Evolutionary conservation across 2,113 vertebrate species (phyloP).

Genomic region (Platysteira castanea): DNA sequence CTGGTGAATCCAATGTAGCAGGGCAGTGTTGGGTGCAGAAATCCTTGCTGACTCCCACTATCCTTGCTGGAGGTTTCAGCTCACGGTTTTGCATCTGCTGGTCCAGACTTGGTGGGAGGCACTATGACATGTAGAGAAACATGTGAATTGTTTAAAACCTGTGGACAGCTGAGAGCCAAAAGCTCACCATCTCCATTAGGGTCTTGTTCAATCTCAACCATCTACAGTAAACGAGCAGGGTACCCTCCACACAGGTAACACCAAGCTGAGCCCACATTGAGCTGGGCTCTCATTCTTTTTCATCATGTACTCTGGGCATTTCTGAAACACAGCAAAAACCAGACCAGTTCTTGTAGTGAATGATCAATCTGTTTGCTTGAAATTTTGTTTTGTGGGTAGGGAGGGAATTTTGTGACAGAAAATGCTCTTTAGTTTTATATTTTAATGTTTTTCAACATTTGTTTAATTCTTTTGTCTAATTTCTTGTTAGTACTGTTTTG

Average conservation of each 20-base stretch:
- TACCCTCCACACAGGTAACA: too few relatives aligned
- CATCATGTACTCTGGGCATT: accelerated
- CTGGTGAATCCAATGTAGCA: accelerated
- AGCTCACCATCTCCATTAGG: not conserved
- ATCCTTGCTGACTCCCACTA: accelerated
- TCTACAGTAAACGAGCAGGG: not conserved
- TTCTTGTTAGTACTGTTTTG: not conserved
- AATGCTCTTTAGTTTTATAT: not conserved
- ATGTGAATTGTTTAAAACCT: not conserved
- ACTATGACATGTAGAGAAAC: not conserved
- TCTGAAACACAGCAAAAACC: not conserved
- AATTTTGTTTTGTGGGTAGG: accelerated
- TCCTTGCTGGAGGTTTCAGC: not conserved
- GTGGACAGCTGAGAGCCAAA: not conserved
- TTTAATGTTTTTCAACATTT: not conserved
- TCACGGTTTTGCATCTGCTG: not conserved
- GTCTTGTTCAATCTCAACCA: not conserved
- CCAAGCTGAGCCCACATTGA: accelerated
- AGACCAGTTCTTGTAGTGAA: not conserved
- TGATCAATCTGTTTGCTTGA: not conserved
- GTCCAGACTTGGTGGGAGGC: accelerated
- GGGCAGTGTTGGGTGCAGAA: not conserved
- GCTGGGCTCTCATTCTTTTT: not conserved
- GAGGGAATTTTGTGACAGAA: not conserved
- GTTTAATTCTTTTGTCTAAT: not conserved